Conservation (phyloP, 35 echinoderm and acorn worm genomes). For the Diadema setosum region DNA sequence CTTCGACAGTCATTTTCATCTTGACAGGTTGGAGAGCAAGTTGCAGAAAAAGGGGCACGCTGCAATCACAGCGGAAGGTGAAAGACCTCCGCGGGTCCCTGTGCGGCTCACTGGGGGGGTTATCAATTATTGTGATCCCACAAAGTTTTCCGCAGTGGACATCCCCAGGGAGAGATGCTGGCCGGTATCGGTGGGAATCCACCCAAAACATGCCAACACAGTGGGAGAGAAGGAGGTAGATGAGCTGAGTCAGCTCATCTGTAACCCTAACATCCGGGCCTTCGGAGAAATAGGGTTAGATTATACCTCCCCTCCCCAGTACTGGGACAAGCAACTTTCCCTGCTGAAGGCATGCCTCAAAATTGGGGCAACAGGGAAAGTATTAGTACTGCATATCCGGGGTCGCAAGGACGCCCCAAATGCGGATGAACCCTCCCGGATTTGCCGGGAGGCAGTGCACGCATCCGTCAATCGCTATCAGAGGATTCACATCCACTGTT, state of each 20-base stretch:
- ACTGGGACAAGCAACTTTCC: background rate
- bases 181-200: background rate
- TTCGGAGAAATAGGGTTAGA: background rate
- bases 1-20: conserved; percentile 17
- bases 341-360: background rate
- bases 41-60: background rate
- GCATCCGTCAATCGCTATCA: background rate
- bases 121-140: conserved; percentile 13
- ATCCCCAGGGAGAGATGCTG: background rate
- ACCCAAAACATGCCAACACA: background rate
- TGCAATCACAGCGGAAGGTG: background rate
- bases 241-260: background rate
- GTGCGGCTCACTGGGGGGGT: background rate
- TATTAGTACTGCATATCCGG: background rate
- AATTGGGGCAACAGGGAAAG: background rate
- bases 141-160: background rate
- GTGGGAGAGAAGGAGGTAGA: background rate
- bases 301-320: background rate
- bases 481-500: background rate
- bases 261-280: background rate
- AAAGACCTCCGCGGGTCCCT: background rate
- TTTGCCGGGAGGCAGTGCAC: background rate
- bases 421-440: background rate
- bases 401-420: background rate
- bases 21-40: background rate